Evolutionary conservation across 2,888 invertebrate species (phyloP).

Genomic region (Drepana falcataria): DNA sequence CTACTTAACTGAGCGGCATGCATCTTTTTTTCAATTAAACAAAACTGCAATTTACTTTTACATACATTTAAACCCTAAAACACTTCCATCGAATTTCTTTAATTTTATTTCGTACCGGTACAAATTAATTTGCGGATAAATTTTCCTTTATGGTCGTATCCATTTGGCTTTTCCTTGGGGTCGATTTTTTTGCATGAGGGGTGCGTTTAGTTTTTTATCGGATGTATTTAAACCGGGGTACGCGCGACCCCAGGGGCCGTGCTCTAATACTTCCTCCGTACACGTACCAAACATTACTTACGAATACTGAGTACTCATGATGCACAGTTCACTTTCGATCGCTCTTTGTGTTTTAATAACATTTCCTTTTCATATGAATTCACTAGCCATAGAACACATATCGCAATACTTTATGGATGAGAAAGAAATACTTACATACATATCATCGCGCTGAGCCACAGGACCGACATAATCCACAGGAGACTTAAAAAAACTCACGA

Average conservation of each 20-base stretch:
- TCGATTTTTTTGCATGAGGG: conserved; percentile 53
- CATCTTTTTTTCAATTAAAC: neutral
- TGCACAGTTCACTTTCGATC: conserved; percentile 6
- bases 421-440: no score
- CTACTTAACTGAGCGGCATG: neutral
- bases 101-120: conserved; percentile 23
- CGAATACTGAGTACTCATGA: conserved; percentile 20
- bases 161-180: conserved; percentile 51
- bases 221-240: conserved; percentile 68
- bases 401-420: no score
- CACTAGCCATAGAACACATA: no score
- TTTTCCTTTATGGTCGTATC: conserved; percentile 70
- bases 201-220: conserved; percentile 74
- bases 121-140: conserved; percentile 78
- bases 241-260: conserved; percentile 49
- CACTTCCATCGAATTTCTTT: neutral
- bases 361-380: neutral
- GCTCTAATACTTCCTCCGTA: conserved; percentile 71
- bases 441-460: no score
- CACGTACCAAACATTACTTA: conserved; percentile 44
- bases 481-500: no score
- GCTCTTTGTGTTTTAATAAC: neutral
- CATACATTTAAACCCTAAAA: neutral
- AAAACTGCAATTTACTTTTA: neutral
- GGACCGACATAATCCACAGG: no score